Percentiles rank a stretch among this genome's conserved stretches.
These are phyloP conservation scores for Callyntrura sp. DNA, from an alignment of 2,888 invertebrate genomes.

Conservation along the genomic window DNA sequence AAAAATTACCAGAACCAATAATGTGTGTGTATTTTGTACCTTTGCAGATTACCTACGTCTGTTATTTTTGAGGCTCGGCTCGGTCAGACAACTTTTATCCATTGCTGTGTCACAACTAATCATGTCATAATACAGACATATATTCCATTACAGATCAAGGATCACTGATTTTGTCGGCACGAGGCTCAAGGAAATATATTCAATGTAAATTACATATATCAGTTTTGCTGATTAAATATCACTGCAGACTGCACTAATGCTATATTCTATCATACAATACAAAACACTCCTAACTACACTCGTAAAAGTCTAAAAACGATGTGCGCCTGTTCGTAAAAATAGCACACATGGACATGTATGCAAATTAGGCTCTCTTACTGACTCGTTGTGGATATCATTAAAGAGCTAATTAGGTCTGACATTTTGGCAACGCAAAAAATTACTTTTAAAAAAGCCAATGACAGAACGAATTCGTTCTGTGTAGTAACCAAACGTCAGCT, in stretches of 20 bases:
- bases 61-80: too few species aligned
- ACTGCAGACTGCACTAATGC: not conserved
- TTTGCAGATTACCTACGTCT: too few species aligned
- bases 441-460: slow-evolving; percentile 4
- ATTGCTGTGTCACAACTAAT: too few species aligned
- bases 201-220: not conserved
- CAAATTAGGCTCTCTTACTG: slow-evolving; percentile 1
- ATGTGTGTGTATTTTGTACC: too few species aligned
- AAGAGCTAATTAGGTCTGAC: slow-evolving; percentile 10
- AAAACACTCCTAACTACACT: not conserved
- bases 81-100: too few species aligned
- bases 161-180: slow-evolving; percentile 11
- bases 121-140: not conserved
- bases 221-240: too few species aligned
- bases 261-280: not conserved
- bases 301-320: not conserved
- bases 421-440: slow-evolving; percentile 24
- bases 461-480: slow-evolving; percentile 21
- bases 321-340: not conserved
- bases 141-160: slow-evolving; percentile 33
- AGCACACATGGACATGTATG: slow-evolving; percentile 20
- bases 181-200: slow-evolving; percentile 15
- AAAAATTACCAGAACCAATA: too few species aligned
- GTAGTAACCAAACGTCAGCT: not conserved
- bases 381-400: not conserved